These are phyloP conservation scores for Isotomurus palustris DNA, from an alignment of 2,888 invertebrate species.

Conservation along the genomic window DNA sequence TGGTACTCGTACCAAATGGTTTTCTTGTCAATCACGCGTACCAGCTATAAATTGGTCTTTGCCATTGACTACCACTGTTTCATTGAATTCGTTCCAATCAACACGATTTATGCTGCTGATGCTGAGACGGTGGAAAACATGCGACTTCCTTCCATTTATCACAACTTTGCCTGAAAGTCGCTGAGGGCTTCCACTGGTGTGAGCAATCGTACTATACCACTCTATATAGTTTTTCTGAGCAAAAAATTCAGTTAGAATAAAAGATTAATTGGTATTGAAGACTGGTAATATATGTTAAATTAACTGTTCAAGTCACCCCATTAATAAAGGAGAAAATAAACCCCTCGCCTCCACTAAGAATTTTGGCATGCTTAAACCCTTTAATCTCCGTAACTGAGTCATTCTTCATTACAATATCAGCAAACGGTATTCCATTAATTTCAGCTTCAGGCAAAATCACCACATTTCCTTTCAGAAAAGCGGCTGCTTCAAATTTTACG, in stretches of 20 bases:
- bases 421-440: slow-evolving; percentile 30
- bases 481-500: not conserved
- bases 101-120: no score
- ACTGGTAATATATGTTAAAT: no score
- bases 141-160: not conserved
- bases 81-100: slow-evolving; percentile 33
- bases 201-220: slow-evolving; percentile 29
- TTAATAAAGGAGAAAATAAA: slow-evolving; percentile 13
- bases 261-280: no score
- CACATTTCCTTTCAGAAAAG: not conserved
- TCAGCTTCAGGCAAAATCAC: slow-evolving; percentile 4
- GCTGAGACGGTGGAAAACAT: no score
- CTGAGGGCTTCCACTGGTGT: not conserved
- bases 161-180: not conserved
- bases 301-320: no score
- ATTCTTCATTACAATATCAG: slow-evolving; percentile 25
- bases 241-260: no score
- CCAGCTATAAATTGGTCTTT: slow-evolving; percentile 31
- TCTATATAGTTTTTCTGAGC: slow-evolving; percentile 23
- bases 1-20: not conserved
- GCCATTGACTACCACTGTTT: slow-evolving; percentile 23
- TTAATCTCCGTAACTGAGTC: slow-evolving; percentile 12
- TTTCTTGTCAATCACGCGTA: slow-evolving; percentile 12
- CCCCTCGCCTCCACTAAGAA: slow-evolving; percentile 6
- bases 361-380: slow-evolving; percentile 30